Evolutionary conservation across 1,140 invertebrate species (phyloP), one percentile per base, ranked within the genome.

Genomic region (Tenebrio molitor): DNA sequence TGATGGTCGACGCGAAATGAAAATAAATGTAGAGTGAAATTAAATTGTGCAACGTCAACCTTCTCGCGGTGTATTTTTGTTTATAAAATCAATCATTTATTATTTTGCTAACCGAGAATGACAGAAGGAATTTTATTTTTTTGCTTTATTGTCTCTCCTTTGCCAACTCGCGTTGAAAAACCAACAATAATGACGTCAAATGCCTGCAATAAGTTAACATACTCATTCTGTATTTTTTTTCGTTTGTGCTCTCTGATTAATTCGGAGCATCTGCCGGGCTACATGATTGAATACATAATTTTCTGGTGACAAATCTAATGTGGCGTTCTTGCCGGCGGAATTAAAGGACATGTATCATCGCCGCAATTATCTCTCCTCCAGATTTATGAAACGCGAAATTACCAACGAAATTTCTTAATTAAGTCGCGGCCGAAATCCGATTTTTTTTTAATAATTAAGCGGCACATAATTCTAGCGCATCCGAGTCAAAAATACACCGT

Each of bases 381-480:
- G 25, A 3, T 29, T 8, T 29, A 29, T 29, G 25, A 29, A 4
- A 29, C 25, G 25, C 8, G 25, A 29, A 29, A 29, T 29, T 29
- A 29, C 25, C n/a, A n/a, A n/a, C n/a, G n/a, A n/a, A n/a, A n/a
- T n/a, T n/a, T n/a, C n/a, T n/a, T n/a, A n/a, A n/a, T n/a, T n/a
- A n/a, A n/a, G n/a, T n/a, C n/a, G n/a, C n/a, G n/a, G n/a, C n/a
- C 25, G 25, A 29, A 29, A 29, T 29, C 25, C n/a, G n/a, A n/a
- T n/a, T n/a, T n/a, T n/a, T n/a, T n/a, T n/a, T n/a, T n/a, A n/a
- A n/a, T n/a, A n/a, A n/a, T n/a, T n/a, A n/a, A n/a, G n/a, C n/a
- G n/a, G n/a, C n/a, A n/a, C n/a, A 29, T 58, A 58, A 58, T 58
- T 58, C 50, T 29, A 58, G 50, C 50, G 50, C 50, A 58, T 58